Evolutionary conservation across 2,797 vertebrate species (phyloP), one percentile per base, ranked within the genome.

Genomic region (Hapalemur alaotrensis): DNA sequence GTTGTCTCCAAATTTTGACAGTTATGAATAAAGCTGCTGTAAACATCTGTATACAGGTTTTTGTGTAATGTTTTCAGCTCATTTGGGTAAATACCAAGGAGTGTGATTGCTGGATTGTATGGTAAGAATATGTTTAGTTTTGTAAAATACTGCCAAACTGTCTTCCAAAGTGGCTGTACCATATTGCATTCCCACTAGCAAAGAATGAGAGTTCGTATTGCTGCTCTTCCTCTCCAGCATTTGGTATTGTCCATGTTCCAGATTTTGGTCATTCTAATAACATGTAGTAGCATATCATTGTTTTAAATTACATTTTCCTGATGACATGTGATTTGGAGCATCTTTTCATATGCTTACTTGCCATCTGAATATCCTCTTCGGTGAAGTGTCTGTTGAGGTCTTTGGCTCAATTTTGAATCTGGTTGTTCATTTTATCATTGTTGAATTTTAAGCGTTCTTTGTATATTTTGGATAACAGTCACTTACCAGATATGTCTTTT

Each of bases 371-470:
- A 22, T 91, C 81, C 67, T 92, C 59, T 93, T 89, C n/a, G n/a
- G 30, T 65, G 46, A 91, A n/a, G 11, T 86, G 32, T 93, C 14
- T 70, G 7, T 63, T 73, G 38, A 50, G 65, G 32, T 41, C 38
- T 92, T 82, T 48, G 80, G n/a, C n/a, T 65, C 30, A 14, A 72
- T 92, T 86, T 95, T 94, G 12, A 32, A 63, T 75, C 70, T 17
- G 48, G 17, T 69, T 43, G 11, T 48, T 50, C 32, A 22, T 76
- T 84, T 92, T 43, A 38, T 93, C 83, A 73, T 80, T 94, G 89
- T 80, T 94, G 92, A 54, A 2, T 84, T 82, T 91, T 88, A 78
- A 61, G 50, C 48, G 9, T 81, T 91, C 73, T 89, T 81, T 72
- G 41, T 70, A 13, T 61, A 65, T 57, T 67, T 89, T 85, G 11